Base-by-base conservation (phyloP, 2,797 vertebrate genomes). In the Xenops minutus region DNA sequence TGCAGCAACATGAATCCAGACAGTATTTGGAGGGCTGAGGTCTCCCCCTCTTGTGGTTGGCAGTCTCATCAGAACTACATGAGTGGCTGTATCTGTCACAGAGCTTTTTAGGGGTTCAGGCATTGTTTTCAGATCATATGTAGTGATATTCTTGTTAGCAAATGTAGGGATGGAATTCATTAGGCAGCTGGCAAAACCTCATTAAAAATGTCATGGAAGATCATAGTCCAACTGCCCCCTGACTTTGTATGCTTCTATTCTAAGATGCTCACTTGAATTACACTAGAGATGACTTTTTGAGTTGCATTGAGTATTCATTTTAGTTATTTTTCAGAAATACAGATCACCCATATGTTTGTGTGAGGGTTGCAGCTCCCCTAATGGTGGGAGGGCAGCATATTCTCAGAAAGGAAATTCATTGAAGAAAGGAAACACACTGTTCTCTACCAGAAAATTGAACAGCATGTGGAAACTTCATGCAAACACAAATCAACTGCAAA, bases 401-500 rank as follows among this genome's bases (percentile, higher is more conserved):
- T 85, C 62, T 84, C 64, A 46, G 71, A 82, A 95, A 81, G 58
- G 39, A 92, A 94, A 79, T 19, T 91, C 76, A 77, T 1, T 55
- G 77, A 72, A 88, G 71, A 89, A 86, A 54, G 80, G 78, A 96
- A 94, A 95, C 51, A 3, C 80, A 76, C 80, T 96, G 95, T 97
- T 97, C 92, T 85, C 68, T 79, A 80, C 48, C 44, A 89, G 79
- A 96, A 95, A 85, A 92, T 68, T 83, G 86, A 94, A 96, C 91
- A 94, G 82, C 88, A 81, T 88, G 91, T 91, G 64, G 64, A 92
- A 88, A 94, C 41, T 85, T 95, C 88, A 69, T 67, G 86, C 77
- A 94, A 94, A 88, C 48, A 94, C 83, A 73, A 95, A 92, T 93
- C 89, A 95, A 80, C 74, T 92, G 80, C 73, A 91, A 96, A 86